These are phyloP conservation scores for Cerceris ruficornis DNA, from an alignment of 2,888 invertebrate species.

Conservation along the genomic window DNA sequence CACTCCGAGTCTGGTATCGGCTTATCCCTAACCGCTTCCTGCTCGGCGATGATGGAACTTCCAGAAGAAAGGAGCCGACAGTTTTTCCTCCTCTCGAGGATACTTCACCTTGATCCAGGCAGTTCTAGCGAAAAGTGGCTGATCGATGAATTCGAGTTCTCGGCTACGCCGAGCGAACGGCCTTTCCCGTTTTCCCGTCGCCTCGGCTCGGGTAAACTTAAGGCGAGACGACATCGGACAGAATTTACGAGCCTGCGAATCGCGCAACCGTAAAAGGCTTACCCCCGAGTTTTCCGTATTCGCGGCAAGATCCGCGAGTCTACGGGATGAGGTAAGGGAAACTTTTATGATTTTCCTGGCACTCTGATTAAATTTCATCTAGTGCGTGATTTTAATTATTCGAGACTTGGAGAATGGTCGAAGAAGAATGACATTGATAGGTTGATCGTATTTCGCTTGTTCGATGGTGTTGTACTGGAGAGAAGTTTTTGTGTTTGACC, in stretches of 20 bases:
- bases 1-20: conserved; percentile 15
- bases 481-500: too few species aligned
- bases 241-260: conserved; percentile 64
- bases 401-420: too few species aligned
- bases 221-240: conserved; percentile 48
- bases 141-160: conserved; percentile 74
- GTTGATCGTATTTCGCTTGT: too few species aligned
- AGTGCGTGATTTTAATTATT: too few species aligned
- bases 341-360: too few species aligned
- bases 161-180: conserved; percentile 36
- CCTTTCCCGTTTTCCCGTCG: conserved; percentile 31
- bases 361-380: too few species aligned
- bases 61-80: conserved; percentile 40
- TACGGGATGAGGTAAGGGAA: too few species aligned
- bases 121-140: conserved; percentile 61
- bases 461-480: too few species aligned
- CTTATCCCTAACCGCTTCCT: not conserved
- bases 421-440: too few species aligned
- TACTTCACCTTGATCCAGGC: conserved; percentile 67
- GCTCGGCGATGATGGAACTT: conserved; percentile 25
- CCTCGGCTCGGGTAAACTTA: conserved; percentile 56
- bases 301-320: not conserved
- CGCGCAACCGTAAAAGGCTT: conserved; percentile 49
- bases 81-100: conserved; percentile 56
- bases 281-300: conserved; percentile 21